phyloP scores from a whole-genome alignment of 2,888 invertebrate species.

The Scelioninae gen. 1 region DNA sequence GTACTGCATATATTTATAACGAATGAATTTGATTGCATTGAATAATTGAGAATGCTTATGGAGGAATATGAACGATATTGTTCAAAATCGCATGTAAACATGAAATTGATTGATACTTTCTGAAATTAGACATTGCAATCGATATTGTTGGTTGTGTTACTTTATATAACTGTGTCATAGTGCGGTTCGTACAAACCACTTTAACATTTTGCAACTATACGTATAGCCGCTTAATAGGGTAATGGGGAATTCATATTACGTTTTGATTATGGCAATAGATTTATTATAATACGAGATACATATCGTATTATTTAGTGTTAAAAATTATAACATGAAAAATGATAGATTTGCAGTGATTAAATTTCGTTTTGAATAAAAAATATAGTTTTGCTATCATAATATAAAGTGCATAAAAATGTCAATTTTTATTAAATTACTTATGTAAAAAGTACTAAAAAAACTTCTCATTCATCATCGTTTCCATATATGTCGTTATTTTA shows the following conservation, averaged over 20 bases:
- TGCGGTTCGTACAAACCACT: constrained; percentile 29
- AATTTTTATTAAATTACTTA: too few species aligned
- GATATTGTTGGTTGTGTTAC: constrained; percentile 23
- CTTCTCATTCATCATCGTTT: too few species aligned
- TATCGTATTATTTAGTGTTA: constrained; percentile 1
- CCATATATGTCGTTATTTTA: too few species aligned
- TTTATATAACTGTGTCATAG: constrained; percentile 42
- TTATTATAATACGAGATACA: constrained; percentile 18
- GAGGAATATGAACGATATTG: not conserved
- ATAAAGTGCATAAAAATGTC: too few species aligned
- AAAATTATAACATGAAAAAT: constrained; percentile 16
- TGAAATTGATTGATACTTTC: constrained; percentile 39
- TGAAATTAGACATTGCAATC: constrained; percentile 47
- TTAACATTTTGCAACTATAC: constrained; percentile 38
- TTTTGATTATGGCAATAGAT: constrained; percentile 34
- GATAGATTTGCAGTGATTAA: constrained; percentile 8
- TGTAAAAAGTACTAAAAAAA: too few species aligned
- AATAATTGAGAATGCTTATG: constrained; percentile 10
- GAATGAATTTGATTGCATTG: constrained; percentile 3
- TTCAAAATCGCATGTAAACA: constrained; percentile 40
- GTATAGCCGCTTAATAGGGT: constrained; percentile 45
- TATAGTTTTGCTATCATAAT: too few species aligned
- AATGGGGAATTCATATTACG: constrained; percentile 45
- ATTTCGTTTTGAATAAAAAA: too few species aligned
- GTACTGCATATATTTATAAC: constrained; percentile 3